Conservation (phyloP, 1,140 invertebrate genomes). For the Cotesia typhae region DNA sequence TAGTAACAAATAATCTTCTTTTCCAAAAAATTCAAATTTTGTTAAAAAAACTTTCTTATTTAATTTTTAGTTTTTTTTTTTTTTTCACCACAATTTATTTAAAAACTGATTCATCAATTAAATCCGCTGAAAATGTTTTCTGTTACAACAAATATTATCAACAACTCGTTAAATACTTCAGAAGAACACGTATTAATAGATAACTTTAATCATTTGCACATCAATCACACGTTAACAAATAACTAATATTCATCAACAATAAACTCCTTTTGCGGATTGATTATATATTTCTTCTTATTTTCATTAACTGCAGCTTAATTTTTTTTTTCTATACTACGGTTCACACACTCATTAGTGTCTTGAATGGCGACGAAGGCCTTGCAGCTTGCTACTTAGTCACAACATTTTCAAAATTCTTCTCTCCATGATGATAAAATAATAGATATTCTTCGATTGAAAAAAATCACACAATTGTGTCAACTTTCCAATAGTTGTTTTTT, state of each 20-base stretch:
- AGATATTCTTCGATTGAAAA: not conserved
- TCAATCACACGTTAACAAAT: not conserved
- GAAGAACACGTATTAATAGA: too few relatives aligned
- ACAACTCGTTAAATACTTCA: too few relatives aligned
- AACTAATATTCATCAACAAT: not conserved
- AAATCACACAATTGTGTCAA: not conserved
- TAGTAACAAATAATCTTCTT: slow-evolving; percentile 21
- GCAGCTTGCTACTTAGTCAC: slow-evolving; percentile 53
- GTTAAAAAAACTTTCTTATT: not conserved
- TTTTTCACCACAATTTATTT: not conserved
- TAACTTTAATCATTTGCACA: too few relatives aligned
- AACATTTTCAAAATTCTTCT: slow-evolving; percentile 62
- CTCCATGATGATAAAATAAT: slow-evolving; percentile 51
- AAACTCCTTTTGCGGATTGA: slow-evolving; percentile 21
- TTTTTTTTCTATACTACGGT: slow-evolving; percentile 40
- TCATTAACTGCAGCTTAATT: slow-evolving; percentile 8
- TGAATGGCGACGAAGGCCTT: slow-evolving; percentile 49
- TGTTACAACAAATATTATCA: too few relatives aligned
- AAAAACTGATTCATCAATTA: too few relatives aligned
- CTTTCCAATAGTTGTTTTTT: not conserved
- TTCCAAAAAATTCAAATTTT: slow-evolving; percentile 25
- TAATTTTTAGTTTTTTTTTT: not conserved
- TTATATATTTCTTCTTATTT: slow-evolving; percentile 37
- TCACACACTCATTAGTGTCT: slow-evolving; percentile 63
- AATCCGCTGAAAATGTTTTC: too few relatives aligned